Evolutionary conservation across 2,797 vertebrate genomes (phyloP).

Genomic region (Fistularia tabacaria): DNA sequence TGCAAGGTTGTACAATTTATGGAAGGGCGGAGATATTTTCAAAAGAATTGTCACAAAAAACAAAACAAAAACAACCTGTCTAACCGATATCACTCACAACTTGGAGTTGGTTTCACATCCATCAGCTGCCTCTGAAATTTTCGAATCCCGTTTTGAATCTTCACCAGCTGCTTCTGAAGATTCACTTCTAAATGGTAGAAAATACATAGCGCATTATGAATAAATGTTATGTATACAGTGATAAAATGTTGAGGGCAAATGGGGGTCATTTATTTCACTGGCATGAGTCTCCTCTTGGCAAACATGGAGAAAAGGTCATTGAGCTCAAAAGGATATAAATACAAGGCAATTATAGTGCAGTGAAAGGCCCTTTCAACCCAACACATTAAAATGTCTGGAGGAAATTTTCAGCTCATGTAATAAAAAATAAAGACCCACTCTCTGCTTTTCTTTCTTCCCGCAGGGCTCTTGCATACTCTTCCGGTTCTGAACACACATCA

Average conservation of each 20-base stretch:
- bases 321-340: not conserved
- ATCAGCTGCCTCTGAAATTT: conserved; percentile 82
- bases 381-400: not conserved
- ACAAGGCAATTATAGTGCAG: not conserved
- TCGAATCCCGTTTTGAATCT: conserved; percentile 80
- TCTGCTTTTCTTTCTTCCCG: conserved; percentile 74
- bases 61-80: too few relatives aligned
- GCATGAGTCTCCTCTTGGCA: too few relatives aligned
- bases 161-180: conserved; percentile 81
- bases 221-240: not conserved
- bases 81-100: conserved; percentile 72
- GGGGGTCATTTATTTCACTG: too few relatives aligned
- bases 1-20: too few relatives aligned
- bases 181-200: conserved; percentile 66
- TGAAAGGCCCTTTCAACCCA: not conserved
- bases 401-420: not conserved
- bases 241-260: not conserved
- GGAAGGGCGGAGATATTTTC: too few relatives aligned
- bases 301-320: too few relatives aligned
- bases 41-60: too few relatives aligned
- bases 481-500: conserved; percentile 70
- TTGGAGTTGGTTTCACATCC: conserved; percentile 81
- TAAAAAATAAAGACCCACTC: conserved; percentile 69
- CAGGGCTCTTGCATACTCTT: conserved; percentile 78
- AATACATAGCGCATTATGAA: not conserved